Evolutionary conservation across 2,797 vertebrate genomes (phyloP), one percentile per base, ranked within the genome.

Genomic region (Enteromius mattozi): DNA sequence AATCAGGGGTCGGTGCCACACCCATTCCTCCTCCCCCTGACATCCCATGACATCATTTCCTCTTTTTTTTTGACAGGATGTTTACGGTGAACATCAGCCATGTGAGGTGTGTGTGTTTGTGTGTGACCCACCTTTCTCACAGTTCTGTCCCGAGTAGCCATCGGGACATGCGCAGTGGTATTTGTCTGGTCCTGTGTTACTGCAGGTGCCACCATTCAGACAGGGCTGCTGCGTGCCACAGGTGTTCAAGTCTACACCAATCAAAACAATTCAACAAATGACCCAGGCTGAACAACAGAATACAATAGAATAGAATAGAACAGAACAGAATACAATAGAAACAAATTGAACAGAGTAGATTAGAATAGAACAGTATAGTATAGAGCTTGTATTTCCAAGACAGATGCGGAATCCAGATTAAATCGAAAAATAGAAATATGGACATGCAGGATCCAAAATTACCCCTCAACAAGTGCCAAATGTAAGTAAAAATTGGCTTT

Each of bases 171-270:
- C 97, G 83, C 98, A 99, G 27, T 99, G 97, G 88, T 99, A 99
- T 90, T 99, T 99, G 92, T 99, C 98, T 1, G 98, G 98, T 27
- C 98, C 98, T 0, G 98, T 99, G 93, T 99, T 99, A 92, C 97
- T 98, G 91, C 98, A 99, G 0, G 98, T 98, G 0, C 98, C 98
- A 61, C 96, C 96, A 0, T 99, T 99, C 88, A 98, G 90, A 91
- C 98, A 99, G 0, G 98, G 98, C 19, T 97, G 97, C 82, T 94
- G 96, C 7, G 98, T 99, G 45, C 97, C 97, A 33, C 98, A 99
- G 91, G 98, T 99, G 93, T 99, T 99, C 90, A 99, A 95, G 94
- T 99, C 98, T 99, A 93, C 40, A 81, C 8, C 83, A 87, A 59
- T 91, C 42, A 56, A 78, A 83, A 45, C 35, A 69, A 68, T 12